These are phyloP conservation scores for Monoplex corrugatus DNA, from an alignment of 2,888 invertebrate species.

Conservation along the genomic window DNA sequence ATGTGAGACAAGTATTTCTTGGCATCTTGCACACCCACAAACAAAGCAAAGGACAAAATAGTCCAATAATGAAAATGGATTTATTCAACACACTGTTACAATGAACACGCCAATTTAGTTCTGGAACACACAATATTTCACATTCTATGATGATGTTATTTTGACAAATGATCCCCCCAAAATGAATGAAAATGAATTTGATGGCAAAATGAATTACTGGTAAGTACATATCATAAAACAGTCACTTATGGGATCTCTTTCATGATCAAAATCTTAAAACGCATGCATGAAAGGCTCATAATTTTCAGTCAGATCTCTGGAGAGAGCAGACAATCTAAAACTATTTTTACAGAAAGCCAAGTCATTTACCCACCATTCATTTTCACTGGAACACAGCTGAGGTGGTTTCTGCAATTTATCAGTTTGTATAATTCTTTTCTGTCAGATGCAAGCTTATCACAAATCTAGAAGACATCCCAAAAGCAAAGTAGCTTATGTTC, in stretches of 20 bases:
- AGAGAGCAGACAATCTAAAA: neutral
- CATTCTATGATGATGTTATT: neutral
- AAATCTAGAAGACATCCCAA: no score
- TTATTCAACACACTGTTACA: constrained; percentile 19
- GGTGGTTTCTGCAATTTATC: neutral
- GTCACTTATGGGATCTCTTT: neutral
- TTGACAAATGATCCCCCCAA: no score
- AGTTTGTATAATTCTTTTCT: no score
- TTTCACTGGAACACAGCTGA: neutral
- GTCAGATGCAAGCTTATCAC: no score
- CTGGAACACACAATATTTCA: neutral
- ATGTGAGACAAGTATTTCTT: neutral
- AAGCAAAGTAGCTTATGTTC: no score
- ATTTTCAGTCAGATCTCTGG: neutral
- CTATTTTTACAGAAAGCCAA: neutral
- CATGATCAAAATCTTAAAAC: neutral
- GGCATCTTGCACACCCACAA: neutral
- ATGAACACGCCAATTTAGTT: neutral
- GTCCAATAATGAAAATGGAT: constrained; percentile 4
- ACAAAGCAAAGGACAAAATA: neutral
- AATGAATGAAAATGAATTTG: no score
- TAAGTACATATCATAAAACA: neutral
- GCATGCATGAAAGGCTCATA: neutral
- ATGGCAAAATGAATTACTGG: constrained; percentile 16
- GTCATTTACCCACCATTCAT: neutral